phyloP scores from a whole-genome alignment of 92 coral and sea anemone species.

The Porites evermanni region DNA sequence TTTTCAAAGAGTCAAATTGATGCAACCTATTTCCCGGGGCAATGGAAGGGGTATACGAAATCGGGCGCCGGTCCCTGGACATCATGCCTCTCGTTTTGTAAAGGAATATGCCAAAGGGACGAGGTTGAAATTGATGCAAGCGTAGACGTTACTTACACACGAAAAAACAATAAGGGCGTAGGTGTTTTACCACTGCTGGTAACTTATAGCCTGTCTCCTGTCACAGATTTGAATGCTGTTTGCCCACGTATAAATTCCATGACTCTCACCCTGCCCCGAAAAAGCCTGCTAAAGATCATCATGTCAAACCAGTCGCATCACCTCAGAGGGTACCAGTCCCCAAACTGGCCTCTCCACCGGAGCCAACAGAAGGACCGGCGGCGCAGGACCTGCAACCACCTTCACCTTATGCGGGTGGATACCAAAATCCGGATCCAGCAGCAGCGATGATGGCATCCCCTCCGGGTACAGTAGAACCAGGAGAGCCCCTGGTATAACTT shows the following conservation, averaged over 20 bases:
- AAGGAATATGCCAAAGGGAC: too few species aligned
- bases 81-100: too few species aligned
- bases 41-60: too few species aligned
- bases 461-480: not conserved
- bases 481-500: too few species aligned
- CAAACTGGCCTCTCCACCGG: constrained; percentile 26
- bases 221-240: constrained; percentile 62
- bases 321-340: constrained; percentile 63
- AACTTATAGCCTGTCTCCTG: not conserved
- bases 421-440: not conserved
- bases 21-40: too few species aligned
- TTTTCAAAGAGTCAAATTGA: too few species aligned
- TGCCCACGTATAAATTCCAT: constrained; percentile 62
- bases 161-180: not conserved
- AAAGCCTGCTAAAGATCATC: constrained; percentile 38
- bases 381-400: not conserved
- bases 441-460: constrained; percentile 7
- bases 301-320: constrained; percentile 57
- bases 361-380: not conserved
- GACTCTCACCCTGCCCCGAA: constrained; percentile 46
- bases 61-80: too few species aligned
- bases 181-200: too few species aligned
- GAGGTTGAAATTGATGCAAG: too few species aligned
- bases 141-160: too few species aligned
- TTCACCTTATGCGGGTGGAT: constrained; percentile 43